Evolutionary conservation across 2,797 vertebrate genomes (phyloP).

Genomic region (Paguma larvata): DNA sequence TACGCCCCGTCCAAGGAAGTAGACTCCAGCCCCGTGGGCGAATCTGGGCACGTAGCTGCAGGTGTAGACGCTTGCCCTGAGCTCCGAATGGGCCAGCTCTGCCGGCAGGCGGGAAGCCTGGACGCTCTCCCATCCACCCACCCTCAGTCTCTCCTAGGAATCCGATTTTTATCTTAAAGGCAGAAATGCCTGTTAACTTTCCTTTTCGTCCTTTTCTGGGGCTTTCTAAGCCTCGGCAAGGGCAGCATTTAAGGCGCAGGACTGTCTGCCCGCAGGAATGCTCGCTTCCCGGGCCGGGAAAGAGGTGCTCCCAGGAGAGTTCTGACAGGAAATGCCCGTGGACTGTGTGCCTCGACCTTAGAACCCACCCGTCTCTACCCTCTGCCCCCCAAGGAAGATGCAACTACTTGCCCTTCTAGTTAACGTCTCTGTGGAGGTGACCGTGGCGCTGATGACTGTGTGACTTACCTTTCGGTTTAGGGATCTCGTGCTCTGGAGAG

Average conservation of each 20-base stretch:
- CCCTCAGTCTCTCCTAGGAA: neutral
- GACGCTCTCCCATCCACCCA: neutral
- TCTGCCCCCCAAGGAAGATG: neutral
- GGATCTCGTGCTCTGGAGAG: fast-evolving
- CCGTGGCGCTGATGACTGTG: neutral
- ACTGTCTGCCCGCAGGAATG: too few relatives aligned
- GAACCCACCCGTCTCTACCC: neutral
- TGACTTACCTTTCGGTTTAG: neutral
- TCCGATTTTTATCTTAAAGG: neutral
- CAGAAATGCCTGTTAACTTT: fast-evolving
- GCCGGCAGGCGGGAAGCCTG: neutral
- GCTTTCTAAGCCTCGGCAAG: neutral
- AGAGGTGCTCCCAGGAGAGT: fast-evolving
- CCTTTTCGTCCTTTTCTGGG: neutral
- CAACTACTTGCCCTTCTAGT: fast-evolving
- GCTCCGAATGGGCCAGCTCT: neutral
- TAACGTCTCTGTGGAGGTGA: neutral
- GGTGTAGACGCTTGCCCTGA: neutral
- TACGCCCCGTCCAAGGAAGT: neutral
- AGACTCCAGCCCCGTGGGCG: neutral
- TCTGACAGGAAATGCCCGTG: fast-evolving
- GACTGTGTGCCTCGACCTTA: too few relatives aligned
- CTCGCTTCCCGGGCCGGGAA: fast-evolving
- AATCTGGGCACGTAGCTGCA: fast-evolving
- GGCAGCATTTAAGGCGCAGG: fast-evolving